Conservation (phyloP, 2,113 vertebrate genomes). For the Tychaedon coryphoeus region DNA sequence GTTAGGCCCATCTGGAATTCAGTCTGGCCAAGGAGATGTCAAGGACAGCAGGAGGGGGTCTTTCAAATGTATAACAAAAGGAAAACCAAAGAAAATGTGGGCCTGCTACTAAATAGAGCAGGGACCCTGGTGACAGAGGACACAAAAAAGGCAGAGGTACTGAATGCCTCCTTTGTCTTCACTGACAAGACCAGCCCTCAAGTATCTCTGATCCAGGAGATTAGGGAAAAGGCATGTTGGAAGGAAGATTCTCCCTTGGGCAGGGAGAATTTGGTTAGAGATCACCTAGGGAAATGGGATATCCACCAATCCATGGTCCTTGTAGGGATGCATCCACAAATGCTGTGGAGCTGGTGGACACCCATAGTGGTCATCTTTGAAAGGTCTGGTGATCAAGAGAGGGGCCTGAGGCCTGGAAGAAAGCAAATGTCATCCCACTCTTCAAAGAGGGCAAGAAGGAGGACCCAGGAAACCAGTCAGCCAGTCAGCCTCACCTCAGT, state of each 20-base stretch:
- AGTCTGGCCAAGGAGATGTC: neutral
- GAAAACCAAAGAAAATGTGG: neutral
- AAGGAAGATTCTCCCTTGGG: neutral
- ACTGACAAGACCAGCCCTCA: neutral
- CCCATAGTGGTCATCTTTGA: rapidly evolving
- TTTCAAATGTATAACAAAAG: neutral
- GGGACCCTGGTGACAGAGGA: neutral
- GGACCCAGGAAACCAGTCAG: neutral
- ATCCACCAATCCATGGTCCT: neutral
- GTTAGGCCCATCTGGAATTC: neutral
- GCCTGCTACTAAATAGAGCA: neutral
- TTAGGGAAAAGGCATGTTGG: neutral
- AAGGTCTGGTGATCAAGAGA: neutral
- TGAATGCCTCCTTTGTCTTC: neutral
- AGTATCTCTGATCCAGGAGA: neutral
- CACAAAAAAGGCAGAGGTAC: neutral
- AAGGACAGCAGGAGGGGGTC: neutral
- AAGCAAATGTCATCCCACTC: neutral
- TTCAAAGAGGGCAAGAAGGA: neutral
- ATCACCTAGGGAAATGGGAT: neutral
- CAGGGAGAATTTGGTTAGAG: neutral
- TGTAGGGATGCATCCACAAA: neutral
- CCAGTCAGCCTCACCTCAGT: neutral
- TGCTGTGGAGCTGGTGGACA: neutral
- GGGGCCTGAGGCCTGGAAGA: neutral